Evolutionary conservation across 2,888 invertebrate species (phyloP), one percentile per base, ranked within the genome.

Genomic region (Odontocolon sp.): DNA sequence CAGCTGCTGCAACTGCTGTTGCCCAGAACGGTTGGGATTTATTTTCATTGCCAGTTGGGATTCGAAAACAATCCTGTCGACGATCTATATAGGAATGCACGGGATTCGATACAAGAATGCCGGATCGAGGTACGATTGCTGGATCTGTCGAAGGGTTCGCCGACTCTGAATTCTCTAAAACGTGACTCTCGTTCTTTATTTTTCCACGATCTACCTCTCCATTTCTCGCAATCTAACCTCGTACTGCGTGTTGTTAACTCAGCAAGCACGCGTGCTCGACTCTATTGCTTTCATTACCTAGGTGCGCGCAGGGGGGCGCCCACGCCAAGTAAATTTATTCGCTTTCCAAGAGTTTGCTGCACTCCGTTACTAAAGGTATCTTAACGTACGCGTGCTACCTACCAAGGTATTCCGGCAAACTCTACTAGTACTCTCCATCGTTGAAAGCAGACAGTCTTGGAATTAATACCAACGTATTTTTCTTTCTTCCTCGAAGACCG

Each of bases 381-480:
- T 40, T 31, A 33, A 59, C 33, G 36, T 47, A 38, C 23, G 28
- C 14, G 14, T 14, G 31, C 11, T 54, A 73, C 61, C 26, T 47
- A n/a, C 40, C 3, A 26, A 63, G 68, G 21, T 52, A 66, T 11
- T 18, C 50, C 14, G 31, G 23, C 23, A n/a, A 31, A 57, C 57
- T 38, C 23, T 8, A 40, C 38, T n/a, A 14, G 42, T 28, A 16
- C n/a, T n/a, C 59, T 28, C 16, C 26, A 28, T 40, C 16, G 26
- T 59, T 40, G 40, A 42, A 40, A 59, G 45, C 47, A 38, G 28
- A 26, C 59, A 59, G 59, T 40, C 40, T 59, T 67, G 61, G 45
- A 45, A 67, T 74, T 61, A 68, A 68, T 63, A 36, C 68, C 21
- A 18, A 6, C 3, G 66, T 63, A 63, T 74, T 74, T 68, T 68